These are phyloP conservation scores for Xiphophorus birchmanni DNA, from an alignment of 2,797 vertebrate genomes.

Conservation along the genomic window DNA sequence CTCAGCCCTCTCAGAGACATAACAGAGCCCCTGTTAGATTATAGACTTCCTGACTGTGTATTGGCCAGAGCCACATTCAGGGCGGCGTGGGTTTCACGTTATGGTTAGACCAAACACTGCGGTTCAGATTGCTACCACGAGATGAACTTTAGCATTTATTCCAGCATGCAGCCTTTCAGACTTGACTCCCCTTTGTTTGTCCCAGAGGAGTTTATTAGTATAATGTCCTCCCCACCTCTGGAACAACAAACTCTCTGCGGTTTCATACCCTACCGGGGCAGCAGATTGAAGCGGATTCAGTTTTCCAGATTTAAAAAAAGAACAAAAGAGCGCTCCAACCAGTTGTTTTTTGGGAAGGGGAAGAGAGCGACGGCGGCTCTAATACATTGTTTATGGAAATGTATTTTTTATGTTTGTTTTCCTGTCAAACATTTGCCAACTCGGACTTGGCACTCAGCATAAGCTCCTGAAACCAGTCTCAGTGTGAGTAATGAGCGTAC, in stretches of 20 bases:
- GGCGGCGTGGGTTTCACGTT: constrained; percentile 7
- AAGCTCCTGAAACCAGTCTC: constrained; percentile 28
- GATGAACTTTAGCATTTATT: constrained; percentile 39
- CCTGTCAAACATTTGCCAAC: constrained; percentile 11
- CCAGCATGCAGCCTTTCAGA: constrained; percentile 33
- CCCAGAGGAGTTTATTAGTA: constrained; percentile 61
- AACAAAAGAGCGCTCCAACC: not conserved
- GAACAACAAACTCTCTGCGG: constrained; percentile 35
- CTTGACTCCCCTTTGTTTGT: constrained; percentile 49
- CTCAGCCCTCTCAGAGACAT: constrained; percentile 33
- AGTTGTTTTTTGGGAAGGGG: not conserved
- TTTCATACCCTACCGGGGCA: constrained; percentile 48
- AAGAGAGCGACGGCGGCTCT: not conserved
- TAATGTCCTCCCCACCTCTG: constrained; percentile 57
- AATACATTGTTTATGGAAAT: constrained; percentile 39
- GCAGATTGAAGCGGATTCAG: constrained; percentile 22
- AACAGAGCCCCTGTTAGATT: constrained; percentile 50
- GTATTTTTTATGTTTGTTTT: constrained; percentile 7
- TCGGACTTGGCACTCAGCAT: constrained; percentile 23
- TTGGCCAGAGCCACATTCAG: constrained; percentile 24
- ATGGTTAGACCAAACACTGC: constrained; percentile 38
- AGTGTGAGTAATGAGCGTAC: constrained; percentile 24
- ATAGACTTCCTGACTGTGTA: constrained; percentile 24
- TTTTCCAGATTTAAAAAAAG: not conserved
- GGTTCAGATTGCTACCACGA: constrained; percentile 39